Base-by-base conservation (phyloP, 2,113 vertebrate species). In the Kryptolebias marmoratus region DNA sequence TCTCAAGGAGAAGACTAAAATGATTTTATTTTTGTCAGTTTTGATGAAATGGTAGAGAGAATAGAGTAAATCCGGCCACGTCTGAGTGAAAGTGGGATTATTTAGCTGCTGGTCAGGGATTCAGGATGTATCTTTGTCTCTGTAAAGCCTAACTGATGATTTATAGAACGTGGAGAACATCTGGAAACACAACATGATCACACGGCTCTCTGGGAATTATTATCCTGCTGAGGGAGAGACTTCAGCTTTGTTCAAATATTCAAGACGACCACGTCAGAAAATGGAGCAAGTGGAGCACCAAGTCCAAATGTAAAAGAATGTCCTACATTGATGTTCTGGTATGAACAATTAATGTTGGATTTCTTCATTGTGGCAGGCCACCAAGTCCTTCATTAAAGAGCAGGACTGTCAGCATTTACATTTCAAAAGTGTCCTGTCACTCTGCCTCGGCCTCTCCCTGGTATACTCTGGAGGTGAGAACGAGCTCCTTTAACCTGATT, bases 401-500 rank as follows among this genome's bases (percentile, higher is more conserved):
- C 1, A 68, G 81, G 78, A 61, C 5, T 14, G 54, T 58, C 82
- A 56, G 73, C 45, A 91, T 93, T 91, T 90, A 75, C 93, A 76
- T 69, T 76, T 76, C 73, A 76, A 69, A 75, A 15, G 52, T 30
- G 3, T 44, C 50, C 80, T 45, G 78, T 87, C 90, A 68, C 71
- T 85, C 77, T 39, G 69, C 69, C 80, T 85, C 80, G 75, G 27
- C 48, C 73, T 90, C 88, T 86, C 72, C 71, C 83, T 80, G 81
- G 86, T 74, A 86, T 77, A 77, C 88, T 87, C 88, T 77, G 84
- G 88, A 90, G 91, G 88, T 89, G 74, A 64, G 88, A 86, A 76
- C 81, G 44, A 85, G 87, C 66, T 87, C 85, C 84, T 93, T 89
- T 80, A 87, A 79, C 67, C 87, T 92, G 84, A 85, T 94, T 94